Evolutionary conservation across 2,888 invertebrate species (phyloP).

Genomic region (Lasioglossum lativentre): DNA sequence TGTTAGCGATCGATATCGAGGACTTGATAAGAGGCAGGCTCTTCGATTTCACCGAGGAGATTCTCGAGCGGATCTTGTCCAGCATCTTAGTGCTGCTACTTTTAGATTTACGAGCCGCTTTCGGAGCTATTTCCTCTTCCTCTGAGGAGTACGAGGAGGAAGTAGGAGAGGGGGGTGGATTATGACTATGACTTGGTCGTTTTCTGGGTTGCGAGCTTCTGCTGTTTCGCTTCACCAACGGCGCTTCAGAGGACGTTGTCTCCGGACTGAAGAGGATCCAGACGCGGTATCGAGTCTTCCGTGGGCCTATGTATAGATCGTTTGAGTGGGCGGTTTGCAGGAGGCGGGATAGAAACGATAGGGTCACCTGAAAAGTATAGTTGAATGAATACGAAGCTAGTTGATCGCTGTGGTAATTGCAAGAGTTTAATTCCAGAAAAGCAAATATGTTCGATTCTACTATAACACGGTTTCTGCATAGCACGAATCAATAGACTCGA

Average conservation of each 20-base stretch:
- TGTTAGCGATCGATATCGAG: not conserved
- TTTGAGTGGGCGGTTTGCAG: constrained; percentile 68
- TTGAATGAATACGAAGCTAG: not conserved
- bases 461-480: too few relatives aligned
- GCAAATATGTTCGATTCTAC: too few relatives aligned
- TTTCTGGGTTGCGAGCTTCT: not conserved
- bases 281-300: constrained; percentile 41
- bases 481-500: too few relatives aligned
- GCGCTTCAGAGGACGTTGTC: not conserved
- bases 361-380: constrained; percentile 49
- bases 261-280: constrained; percentile 61
- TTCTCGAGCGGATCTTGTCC: constrained; percentile 38
- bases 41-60: constrained; percentile 27
- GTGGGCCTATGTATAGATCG: constrained; percentile 50
- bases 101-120: not conserved
- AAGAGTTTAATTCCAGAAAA: too few relatives aligned
- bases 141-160: not conserved
- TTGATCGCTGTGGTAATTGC: not conserved
- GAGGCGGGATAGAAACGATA: constrained; percentile 65
- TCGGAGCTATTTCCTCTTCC: not conserved
- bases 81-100: constrained; percentile 11
- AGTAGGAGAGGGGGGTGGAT: not conserved
- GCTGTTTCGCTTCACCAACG: not conserved
- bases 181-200: not conserved
- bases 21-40: constrained; percentile 31